Evolutionary conservation across 30 jellyfish, hydroid and myxozoan species (phyloP).

Genomic region (Aurelia aurita complex sp. Pacific): DNA sequence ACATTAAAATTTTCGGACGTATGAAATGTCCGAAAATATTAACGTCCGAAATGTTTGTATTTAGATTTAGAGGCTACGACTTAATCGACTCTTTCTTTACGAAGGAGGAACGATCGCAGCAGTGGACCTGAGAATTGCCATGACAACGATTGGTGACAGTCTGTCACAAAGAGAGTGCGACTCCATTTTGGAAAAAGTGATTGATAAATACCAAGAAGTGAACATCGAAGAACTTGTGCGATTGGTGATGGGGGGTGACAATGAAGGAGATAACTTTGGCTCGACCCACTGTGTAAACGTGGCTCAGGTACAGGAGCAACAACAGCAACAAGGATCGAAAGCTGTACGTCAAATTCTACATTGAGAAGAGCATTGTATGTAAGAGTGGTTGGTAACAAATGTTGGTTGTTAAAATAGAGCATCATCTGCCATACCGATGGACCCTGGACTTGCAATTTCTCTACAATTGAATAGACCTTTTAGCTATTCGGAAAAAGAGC

Average conservation of each 20-base stretch:
- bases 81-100: neutral
- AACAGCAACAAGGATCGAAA: slow-evolving; percentile 1
- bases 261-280: slow-evolving; percentile 5
- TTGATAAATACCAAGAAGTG: slow-evolving; percentile 5
- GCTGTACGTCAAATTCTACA: slow-evolving; percentile 22
- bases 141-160: slow-evolving; percentile 55
- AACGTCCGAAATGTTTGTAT: neutral
- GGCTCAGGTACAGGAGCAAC: neutral
- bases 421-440: no score
- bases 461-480: no score
- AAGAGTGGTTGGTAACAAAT: no score
- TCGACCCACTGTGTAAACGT: neutral
- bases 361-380: no score
- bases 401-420: no score
- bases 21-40: no score
- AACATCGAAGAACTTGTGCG: slow-evolving; percentile 46
- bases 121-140: slow-evolving; percentile 27
- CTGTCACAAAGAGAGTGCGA: slow-evolving; percentile 36
- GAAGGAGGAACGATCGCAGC: slow-evolving; percentile 29
- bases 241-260: slow-evolving; percentile 30
- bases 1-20: no score
- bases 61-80: neutral
- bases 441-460: no score
- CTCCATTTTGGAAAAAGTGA: slow-evolving; percentile 29
- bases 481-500: no score